These are phyloP conservation scores for Stegana nigrithorax DNA, from an alignment of 2,888 invertebrate species.

Conservation along the genomic window DNA sequence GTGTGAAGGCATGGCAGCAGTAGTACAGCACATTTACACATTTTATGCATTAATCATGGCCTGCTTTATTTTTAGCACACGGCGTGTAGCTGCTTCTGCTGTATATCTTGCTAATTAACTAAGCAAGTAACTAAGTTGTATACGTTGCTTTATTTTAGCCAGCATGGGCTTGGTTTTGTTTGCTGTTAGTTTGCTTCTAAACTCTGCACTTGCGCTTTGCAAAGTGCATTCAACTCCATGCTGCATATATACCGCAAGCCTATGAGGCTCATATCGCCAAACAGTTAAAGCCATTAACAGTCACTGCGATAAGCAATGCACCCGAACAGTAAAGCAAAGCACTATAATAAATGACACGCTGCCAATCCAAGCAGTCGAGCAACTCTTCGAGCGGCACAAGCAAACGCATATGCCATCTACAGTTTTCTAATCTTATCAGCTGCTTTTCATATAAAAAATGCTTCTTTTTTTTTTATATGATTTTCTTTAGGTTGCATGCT, in stretches of 20 bases:
- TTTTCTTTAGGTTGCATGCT: no score
- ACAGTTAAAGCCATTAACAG: neutral
- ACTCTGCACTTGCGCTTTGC: no score
- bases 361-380: no score
- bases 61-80: neutral
- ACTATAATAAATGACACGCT: no score
- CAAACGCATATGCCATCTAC: no score
- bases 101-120: neutral
- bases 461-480: no score
- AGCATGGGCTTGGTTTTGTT: neutral
- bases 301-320: conserved; percentile 7
- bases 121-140: neutral
- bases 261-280: neutral
- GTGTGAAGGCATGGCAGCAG: no score
- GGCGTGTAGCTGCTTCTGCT: neutral
- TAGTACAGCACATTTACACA: neutral
- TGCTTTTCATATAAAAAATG: no score
- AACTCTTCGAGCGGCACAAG: no score
- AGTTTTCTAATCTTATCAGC: conserved; percentile 6
- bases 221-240: conserved; percentile 6
- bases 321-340: neutral
- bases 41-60: neutral
- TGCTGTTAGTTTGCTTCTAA: no score
- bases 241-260: neutral
- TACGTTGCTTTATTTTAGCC: no score